phyloP scores from a whole-genome alignment of 1,140 invertebrate genomes.

The roundworm (Caenorhabditis elegans) region DNA sequence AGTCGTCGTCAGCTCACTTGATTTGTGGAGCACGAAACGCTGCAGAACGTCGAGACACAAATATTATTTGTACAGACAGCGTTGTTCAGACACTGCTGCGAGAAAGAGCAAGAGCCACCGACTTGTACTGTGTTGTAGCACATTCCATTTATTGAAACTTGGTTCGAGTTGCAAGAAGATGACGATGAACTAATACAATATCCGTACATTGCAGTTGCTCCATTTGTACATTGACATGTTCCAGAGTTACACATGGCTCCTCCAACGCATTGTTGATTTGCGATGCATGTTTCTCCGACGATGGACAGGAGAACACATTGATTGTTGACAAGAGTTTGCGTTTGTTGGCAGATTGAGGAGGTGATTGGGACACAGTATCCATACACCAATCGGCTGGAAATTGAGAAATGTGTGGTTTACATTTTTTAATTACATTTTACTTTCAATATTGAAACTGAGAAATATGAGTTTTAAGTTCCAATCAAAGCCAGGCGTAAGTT shows the following conservation, averaged over 20 bases:
- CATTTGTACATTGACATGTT: background rate
- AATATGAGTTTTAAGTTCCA: too few species aligned
- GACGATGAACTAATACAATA: background rate
- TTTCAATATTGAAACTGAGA: too few species aligned
- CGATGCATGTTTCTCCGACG: conserved; percentile 21
- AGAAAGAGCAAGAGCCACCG: conserved; percentile 4
- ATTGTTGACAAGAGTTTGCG: conserved; percentile 27
- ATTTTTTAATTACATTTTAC: too few species aligned
- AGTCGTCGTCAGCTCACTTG: background rate
- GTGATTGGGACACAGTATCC: conserved; percentile 28
- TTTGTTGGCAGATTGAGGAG: background rate
- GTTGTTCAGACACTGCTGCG: background rate
- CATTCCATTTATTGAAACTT: conserved; percentile 3
- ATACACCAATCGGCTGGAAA: conserved; percentile 7
- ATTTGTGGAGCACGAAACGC: background rate
- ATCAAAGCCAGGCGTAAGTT: too few species aligned
- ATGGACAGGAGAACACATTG: background rate
- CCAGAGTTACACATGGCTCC: background rate
- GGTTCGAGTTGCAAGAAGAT: conserved; percentile 1
- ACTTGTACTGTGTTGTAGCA: conserved; percentile 26
- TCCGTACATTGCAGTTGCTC: conserved; percentile 17
- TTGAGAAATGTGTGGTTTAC: background rate
- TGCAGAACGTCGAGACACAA: conserved; percentile 5
- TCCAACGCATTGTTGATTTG: conserved; percentile 21
- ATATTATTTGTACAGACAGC: conserved; percentile 15